Evolutionary conservation across 2,113 vertebrate genomes (phyloP), one percentile per base, ranked within the genome.

Genomic region (Microcebus murinus): DNA sequence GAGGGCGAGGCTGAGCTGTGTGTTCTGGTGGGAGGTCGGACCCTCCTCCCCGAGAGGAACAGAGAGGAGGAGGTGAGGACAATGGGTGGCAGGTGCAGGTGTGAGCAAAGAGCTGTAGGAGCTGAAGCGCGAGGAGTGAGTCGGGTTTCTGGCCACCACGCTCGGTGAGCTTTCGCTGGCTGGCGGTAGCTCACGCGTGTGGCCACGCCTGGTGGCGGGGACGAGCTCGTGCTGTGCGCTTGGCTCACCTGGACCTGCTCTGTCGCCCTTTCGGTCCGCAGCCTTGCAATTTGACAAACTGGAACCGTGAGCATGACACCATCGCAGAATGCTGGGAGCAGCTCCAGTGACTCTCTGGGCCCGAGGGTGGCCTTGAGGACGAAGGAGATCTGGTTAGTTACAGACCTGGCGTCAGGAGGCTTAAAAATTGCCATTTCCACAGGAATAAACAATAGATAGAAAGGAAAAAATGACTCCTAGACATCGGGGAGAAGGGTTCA

Each of bases 61-160:
- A n/a, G 1, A 5, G 4, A 83, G 21, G 29, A n/a, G 39, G 52
- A 84, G 42, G 20, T 31, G n/a, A 34, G n/a, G 31, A 17, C 6
- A 25, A 3, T 0, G 52, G 68, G 3, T 1, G 23, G 12, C 71
- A 63, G 31, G 39, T 34, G 12, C 71, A 63, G 31, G 39, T 27
- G 4, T 9, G 0, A 27, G 13, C 55, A 39, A 31, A 13, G 59
- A 10, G 3, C 11, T 1, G 7, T 0, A 25, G 71, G 48, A 27
- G 36, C 6, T 70, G 73, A 70, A 36, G 71, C 52, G 21, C 1
- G 1, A 25, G 18, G 25, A 6, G 34, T 21, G 39, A 79, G 45
- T 48, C 1, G 9, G 45, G 45, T 48, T 48, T 31, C 27, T 36
- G 50, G 23, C 20, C 9, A 39, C 15, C 57, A 9, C 23, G 31